Base-by-base conservation (phyloP, 2,797 vertebrate genomes). In the Phrynocephalus forsythii region DNA sequence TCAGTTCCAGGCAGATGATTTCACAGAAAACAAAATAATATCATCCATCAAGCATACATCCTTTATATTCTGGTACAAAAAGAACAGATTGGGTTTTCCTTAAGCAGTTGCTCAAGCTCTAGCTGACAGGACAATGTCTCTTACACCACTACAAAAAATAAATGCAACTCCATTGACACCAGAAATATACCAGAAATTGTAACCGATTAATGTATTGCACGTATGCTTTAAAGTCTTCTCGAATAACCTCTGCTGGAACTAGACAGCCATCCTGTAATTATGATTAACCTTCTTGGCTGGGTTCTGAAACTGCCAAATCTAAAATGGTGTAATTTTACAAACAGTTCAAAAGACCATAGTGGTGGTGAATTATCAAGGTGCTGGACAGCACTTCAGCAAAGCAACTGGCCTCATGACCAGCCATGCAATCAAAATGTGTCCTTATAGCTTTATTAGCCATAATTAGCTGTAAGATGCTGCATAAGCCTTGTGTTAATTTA, bases 1-100 rank as follows among this genome's bases (percentile, higher is more conserved):
- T 78, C 77, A 84, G 11, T 81, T 79, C 88, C 87, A 82, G 84
- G 28, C 3, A 69, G 26, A 87, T 71, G 50, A 26, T 33, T 68
- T 50, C 22, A 68, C 26, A 71, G 24, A 28, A 69, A 52, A 69
- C 24, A 79, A 86, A 30, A 15, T 50, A 68, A 50, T 48, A 76
- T 26, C 9, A 48, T 76, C 9, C 3, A 48, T 1, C 24, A 48
- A 76, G 20, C 38, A 9, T 76, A 5, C 4, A 85, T 82, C 38
- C 38, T 28, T 85, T 5, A 79, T 60, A 66, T 0, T 77, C 81
- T 56, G 4, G 83, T 71, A 33, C 50, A 79, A 77, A 68, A 20
- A 0, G 85, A 73, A 79, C 1, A 75, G 75, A 52, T 60, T 84
- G 10, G 26, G 26, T 78, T 78, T n/a, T 16, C 28, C 2, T n/a